These are phyloP conservation scores for Melangyna quadrimaculata DNA, from an alignment of 2,888 invertebrate species.

Conservation along the genomic window DNA sequence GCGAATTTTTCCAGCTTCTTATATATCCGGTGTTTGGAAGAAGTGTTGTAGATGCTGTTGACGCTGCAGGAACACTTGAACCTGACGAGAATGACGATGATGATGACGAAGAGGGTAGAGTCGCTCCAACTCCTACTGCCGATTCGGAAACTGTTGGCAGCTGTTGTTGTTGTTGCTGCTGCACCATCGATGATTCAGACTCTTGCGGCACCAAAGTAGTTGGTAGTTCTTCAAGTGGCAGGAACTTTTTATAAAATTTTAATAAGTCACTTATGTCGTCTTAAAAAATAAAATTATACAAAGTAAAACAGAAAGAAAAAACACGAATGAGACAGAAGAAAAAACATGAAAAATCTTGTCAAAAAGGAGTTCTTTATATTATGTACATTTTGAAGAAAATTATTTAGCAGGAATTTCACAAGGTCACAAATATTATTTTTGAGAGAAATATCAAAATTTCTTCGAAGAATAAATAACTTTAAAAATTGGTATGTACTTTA, in stretches of 20 bases:
- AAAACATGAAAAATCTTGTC: conserved; percentile 2
- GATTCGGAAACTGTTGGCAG: conserved; percentile 39
- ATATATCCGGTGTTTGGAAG: conserved; percentile 78
- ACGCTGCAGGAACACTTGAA: conserved; percentile 61
- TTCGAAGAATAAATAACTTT: too few species aligned
- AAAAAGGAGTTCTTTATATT: not conserved
- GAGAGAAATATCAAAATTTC: not conserved
- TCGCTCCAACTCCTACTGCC: conserved; percentile 40
- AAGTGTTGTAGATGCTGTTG: conserved; percentile 76
- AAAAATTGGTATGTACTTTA: too few species aligned
- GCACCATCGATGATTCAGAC: conserved; percentile 43
- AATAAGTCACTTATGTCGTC: conserved; percentile 80
- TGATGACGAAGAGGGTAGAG: conserved; percentile 9
- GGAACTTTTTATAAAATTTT: conserved; percentile 80
- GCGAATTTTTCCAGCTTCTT: conserved; percentile 78
- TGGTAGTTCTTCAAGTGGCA: conserved; percentile 75
- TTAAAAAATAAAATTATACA: conserved; percentile 69
- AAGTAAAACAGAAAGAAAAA: not conserved
- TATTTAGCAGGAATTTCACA: conserved; percentile 2
- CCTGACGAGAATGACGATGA: conserved; percentile 33
- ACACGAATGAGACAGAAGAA: not conserved
- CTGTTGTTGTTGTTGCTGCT: conserved; percentile 30
- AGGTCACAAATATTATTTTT: not conserved
- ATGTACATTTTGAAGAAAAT: not conserved
- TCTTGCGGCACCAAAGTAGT: conserved; percentile 61